Conservation (phyloP, 2,888 invertebrate genomes). For the Netelia inedita region DNA sequence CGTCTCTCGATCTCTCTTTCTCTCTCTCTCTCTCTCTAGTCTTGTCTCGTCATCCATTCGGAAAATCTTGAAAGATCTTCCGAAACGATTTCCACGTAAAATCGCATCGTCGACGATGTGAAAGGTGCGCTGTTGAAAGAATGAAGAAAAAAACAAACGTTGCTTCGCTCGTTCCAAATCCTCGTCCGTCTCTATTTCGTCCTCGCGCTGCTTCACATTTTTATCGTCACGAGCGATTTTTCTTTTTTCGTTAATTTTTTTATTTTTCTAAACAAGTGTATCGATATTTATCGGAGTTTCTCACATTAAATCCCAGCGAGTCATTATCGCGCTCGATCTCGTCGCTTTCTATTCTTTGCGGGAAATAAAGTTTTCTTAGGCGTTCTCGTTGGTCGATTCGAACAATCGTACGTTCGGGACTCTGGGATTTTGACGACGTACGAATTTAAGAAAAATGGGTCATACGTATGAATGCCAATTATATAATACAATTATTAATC, state of each 20-base stretch:
- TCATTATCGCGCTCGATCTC: slow-evolving; percentile 18
- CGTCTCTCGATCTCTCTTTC: slow-evolving; percentile 12
- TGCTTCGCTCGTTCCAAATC: slow-evolving; percentile 29
- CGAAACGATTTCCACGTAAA: slow-evolving; percentile 48
- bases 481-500: too few species aligned
- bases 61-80: slow-evolving; percentile 56
- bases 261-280: slow-evolving; percentile 1
- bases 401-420: not conserved
- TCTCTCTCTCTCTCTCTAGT: slow-evolving; percentile 7
- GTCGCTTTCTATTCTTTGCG: slow-evolving; percentile 19
- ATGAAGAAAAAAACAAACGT: slow-evolving; percentile 7
- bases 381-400: not conserved
- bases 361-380: not conserved
- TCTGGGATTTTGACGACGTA: not conserved
- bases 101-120: slow-evolving; percentile 24
- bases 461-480: too few species aligned
- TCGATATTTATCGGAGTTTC: slow-evolving; percentile 55
- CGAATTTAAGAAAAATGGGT: too few species aligned
- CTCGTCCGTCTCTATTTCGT: not conserved
- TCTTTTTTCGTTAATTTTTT: not conserved
- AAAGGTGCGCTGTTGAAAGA: slow-evolving; percentile 11
- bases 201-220: slow-evolving; percentile 27
- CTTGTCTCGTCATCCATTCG: slow-evolving; percentile 38
- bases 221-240: slow-evolving; percentile 30
- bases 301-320: slow-evolving; percentile 39